Percentiles rank a stretch among this genome's conserved stretches.
phyloP scores from a whole-genome alignment of 2,888 invertebrate species.

The Tipula lateralis region DNA sequence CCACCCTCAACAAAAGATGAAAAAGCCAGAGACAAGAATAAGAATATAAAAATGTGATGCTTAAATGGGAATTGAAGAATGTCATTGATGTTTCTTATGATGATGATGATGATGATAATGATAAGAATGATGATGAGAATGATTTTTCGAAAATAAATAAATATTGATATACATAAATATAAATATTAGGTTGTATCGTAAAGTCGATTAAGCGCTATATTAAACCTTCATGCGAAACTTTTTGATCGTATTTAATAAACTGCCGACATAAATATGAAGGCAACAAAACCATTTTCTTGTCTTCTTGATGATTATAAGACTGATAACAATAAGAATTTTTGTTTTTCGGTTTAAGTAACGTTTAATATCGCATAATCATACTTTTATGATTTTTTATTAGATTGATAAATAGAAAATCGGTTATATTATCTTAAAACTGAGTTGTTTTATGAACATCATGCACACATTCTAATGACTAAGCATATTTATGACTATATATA shows the following conservation, averaged over 20 bases:
- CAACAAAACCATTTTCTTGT: background rate
- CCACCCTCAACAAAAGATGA: background rate
- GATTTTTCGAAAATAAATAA: slow-evolving; percentile 5
- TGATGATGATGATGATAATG: background rate
- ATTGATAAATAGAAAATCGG: slow-evolving; percentile 24
- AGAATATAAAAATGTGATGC: background rate
- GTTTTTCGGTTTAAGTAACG: background rate
- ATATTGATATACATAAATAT: background rate
- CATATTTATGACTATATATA: background rate
- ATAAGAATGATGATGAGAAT: background rate
- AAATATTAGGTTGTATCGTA: background rate
- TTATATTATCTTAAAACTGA: slow-evolving; percentile 3
- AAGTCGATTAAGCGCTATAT: background rate
- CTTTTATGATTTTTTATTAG: slow-evolving; percentile 6
- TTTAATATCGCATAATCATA: slow-evolving; percentile 11
- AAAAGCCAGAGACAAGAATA: background rate
- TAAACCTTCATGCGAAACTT: background rate
- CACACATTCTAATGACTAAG: background rate
- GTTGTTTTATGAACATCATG: background rate
- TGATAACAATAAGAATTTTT: background rate
- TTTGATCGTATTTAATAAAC: background rate
- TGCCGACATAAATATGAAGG: background rate
- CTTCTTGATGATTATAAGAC: background rate
- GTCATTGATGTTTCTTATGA: slow-evolving; percentile 1
- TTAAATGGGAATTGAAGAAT: slow-evolving; percentile 3